phyloP scores from a whole-genome alignment of 2,113 vertebrate species.

The Gavia stellata region DNA sequence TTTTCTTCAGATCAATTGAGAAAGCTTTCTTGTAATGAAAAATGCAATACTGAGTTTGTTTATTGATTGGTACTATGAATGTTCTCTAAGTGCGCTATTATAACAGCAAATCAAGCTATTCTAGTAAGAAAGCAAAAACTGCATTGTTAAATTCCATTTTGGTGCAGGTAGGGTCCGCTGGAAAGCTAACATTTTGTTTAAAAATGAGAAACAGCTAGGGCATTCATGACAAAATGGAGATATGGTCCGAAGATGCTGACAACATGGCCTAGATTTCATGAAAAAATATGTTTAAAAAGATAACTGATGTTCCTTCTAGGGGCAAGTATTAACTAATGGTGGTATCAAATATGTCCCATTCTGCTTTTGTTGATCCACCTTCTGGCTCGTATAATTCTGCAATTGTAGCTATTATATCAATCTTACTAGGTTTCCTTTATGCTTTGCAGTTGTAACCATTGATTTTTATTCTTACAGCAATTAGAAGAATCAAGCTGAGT shows the following conservation, averaged over 20 bases:
- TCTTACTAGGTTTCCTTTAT: not conserved
- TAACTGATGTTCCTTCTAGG: not conserved
- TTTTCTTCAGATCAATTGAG: not conserved
- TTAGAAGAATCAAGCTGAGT: not conserved
- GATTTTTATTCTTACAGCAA: slow-evolving; percentile 4
- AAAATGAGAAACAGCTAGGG: not conserved
- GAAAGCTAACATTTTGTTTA: not conserved
- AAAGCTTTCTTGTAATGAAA: not conserved
- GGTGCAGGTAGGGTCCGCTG: not conserved
- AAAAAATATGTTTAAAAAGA: not conserved
- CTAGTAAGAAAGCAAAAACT: not conserved
- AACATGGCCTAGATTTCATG: not conserved
- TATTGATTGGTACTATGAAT: not conserved
- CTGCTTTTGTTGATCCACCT: not conserved
- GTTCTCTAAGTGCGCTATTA: not conserved
- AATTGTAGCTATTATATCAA: not conserved
- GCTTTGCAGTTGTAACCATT: not conserved
- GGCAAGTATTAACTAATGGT: not conserved
- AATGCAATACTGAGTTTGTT: not conserved
- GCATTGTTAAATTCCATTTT: not conserved
- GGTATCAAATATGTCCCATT: not conserved
- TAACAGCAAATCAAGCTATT: not conserved
- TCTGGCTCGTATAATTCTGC: not conserved
- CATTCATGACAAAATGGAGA: not conserved
- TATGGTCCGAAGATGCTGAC: not conserved